Evolutionary conservation across 2,113 vertebrate species (phyloP).

Genomic region (Acrocephalus arundinaceus): DNA sequence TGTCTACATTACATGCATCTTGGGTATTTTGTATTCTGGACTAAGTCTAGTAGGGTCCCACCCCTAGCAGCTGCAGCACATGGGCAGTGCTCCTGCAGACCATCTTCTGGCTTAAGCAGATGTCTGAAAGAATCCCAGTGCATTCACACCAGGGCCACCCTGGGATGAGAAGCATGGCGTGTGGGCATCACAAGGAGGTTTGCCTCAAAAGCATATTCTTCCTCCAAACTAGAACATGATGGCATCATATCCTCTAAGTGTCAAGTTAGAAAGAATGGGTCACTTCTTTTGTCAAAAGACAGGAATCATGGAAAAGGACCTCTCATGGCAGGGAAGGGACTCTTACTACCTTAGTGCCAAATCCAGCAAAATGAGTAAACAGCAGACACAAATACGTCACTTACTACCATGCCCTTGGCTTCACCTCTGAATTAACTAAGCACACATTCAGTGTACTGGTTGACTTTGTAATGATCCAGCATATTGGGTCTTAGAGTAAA

Average conservation of each 20-base stretch:
- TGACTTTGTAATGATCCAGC: not conserved
- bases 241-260: rapidly evolving
- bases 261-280: not conserved
- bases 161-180: rapidly evolving
- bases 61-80: not conserved
- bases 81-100: not conserved
- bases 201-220: not conserved
- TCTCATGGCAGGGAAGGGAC: not conserved
- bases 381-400: not conserved
- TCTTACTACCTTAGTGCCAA: not conserved
- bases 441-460: not conserved
- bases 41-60: not conserved
- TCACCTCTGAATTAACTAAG: not conserved
- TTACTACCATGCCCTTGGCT: not conserved
- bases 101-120: not conserved
- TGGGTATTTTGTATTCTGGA: not conserved
- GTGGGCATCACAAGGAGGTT: not conserved
- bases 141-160: not conserved
- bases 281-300: not conserved
- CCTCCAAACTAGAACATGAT: not conserved
- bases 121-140: not conserved
- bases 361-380: not conserved
- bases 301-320: not conserved
- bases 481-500: not conserved
- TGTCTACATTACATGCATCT: not conserved